Evolutionary conservation across 2,797 vertebrate genomes (phyloP).

Genomic region (Malacoctenus gilli): DNA sequence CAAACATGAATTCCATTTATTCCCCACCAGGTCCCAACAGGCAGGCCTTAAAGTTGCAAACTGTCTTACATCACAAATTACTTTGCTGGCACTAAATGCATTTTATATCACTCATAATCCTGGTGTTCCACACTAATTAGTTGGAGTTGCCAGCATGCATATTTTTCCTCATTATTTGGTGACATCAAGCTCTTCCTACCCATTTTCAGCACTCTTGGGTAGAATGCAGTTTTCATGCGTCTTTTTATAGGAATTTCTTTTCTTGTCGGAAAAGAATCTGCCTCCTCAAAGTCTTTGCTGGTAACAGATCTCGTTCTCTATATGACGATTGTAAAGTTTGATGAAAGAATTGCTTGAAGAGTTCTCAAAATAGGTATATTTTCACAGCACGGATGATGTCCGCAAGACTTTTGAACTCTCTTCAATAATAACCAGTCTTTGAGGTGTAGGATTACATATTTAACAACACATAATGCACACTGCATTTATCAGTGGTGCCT

Average conservation of each 20-base stretch:
- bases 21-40: conserved; percentile 77
- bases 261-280: conserved; percentile 29
- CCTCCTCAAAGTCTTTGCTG: conserved; percentile 31
- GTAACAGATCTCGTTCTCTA: conserved; percentile 40
- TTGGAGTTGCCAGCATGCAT: conserved; percentile 72
- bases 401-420: too few relatives aligned
- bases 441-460: too few relatives aligned
- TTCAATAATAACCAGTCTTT: too few relatives aligned
- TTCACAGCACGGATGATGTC: too few relatives aligned
- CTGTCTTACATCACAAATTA: conserved; percentile 80
- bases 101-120: conserved; percentile 84
- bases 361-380: too few relatives aligned
- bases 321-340: too few relatives aligned
- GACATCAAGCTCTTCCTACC: conserved; percentile 58
- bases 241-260: conserved; percentile 50
- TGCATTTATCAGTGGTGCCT: too few relatives aligned
- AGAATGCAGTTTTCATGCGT: conserved; percentile 59
- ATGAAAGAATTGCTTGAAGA: too few relatives aligned
- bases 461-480: too few relatives aligned
- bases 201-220: conserved; percentile 63
- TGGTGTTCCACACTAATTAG: conserved; percentile 81
- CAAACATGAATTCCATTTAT: conserved; percentile 81
- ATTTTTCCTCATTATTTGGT: conserved; percentile 77
- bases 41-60: conserved; percentile 80
- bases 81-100: conserved; percentile 74